A percentile compares a stretch with the other conserved stretches of the same genome.
phyloP scores from a whole-genome alignment of 2,888 invertebrate species.

The Parasteatoda lunata region DNA sequence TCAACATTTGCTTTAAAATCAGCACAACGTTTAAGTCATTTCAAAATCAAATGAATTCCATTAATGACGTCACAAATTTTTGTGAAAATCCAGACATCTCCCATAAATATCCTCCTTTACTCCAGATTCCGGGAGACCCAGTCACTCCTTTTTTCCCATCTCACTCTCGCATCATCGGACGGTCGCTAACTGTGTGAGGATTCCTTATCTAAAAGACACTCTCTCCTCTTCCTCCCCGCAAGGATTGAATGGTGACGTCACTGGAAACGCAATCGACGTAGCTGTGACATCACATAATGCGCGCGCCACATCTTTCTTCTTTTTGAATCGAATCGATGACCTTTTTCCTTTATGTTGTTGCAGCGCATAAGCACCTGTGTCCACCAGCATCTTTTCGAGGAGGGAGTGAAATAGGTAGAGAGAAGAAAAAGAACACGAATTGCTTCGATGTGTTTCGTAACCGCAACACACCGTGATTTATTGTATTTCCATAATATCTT shows the following conservation, averaged over 20 bases:
- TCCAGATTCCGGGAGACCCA: not conserved
- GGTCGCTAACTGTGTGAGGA: slow-evolving; percentile 40
- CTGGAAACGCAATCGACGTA: slow-evolving; percentile 44
- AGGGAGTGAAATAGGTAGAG: not conserved
- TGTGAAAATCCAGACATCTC: slow-evolving; percentile 9
- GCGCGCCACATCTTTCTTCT: slow-evolving; percentile 30
- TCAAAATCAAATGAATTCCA: not conserved
- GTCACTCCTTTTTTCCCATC: not conserved
- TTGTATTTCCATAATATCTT: slow-evolving; percentile 45
- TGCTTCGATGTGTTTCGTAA: slow-evolving; percentile 26
- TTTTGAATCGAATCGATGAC: slow-evolving; percentile 60
- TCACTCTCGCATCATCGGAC: slow-evolving; percentile 34
- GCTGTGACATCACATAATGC: slow-evolving; percentile 34
- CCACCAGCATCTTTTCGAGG: slow-evolving; percentile 41
- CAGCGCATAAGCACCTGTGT: slow-evolving; percentile 64
- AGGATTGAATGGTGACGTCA: slow-evolving; percentile 19
- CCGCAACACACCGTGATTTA: slow-evolving; percentile 45
- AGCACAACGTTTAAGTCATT: not conserved
- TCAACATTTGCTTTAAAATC: not conserved
- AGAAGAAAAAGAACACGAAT: slow-evolving; percentile 2
- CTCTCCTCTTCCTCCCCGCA: slow-evolving; percentile 8
- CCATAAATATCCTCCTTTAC: not conserved
- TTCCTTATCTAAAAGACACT: slow-evolving; percentile 21
- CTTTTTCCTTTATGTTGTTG: slow-evolving; percentile 64
- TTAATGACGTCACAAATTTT: slow-evolving; percentile 45